phyloP scores from a whole-genome alignment of 2,113 vertebrate genomes.

The Myiopsitta monachus region DNA sequence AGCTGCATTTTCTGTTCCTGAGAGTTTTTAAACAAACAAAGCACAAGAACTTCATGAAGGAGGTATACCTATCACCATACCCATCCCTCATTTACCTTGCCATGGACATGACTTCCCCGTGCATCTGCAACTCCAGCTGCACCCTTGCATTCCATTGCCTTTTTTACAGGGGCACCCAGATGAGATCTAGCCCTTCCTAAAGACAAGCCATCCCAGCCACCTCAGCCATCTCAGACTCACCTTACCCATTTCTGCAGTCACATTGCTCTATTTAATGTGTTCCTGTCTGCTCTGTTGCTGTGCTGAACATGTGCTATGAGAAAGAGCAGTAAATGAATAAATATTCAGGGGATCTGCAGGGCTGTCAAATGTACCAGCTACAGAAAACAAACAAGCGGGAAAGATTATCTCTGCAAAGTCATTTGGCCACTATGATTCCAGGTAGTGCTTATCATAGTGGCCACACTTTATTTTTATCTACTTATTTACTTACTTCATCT shows the following conservation, averaged over 20 bases:
- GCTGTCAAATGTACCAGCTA: not conserved
- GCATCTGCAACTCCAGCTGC: fast-evolving
- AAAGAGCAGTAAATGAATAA: not conserved
- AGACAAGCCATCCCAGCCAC: not conserved
- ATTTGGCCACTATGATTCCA: not conserved
- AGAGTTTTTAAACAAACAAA: not conserved
- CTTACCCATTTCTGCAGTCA: not conserved
- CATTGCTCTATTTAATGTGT: not conserved
- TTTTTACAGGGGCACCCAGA: not conserved
- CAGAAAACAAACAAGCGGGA: not conserved
- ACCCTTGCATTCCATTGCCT: not conserved
- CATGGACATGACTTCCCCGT: fast-evolving
- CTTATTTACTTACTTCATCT: not conserved
- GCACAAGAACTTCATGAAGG: not conserved
- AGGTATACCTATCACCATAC: not conserved
- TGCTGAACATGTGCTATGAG: fast-evolving
- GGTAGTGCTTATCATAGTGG: not conserved
- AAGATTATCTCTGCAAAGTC: not conserved
- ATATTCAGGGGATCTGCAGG: not conserved
- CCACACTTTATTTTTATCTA: not conserved
- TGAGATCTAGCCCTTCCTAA: not conserved
- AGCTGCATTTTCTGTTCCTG: not conserved
- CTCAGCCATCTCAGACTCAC: not conserved
- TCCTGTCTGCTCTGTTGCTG: not conserved
- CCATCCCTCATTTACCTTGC: not conserved